These are phyloP conservation scores for Seriola quinqueradiata DNA, from an alignment of 2,113 vertebrate genomes.

Conservation along the genomic window DNA sequence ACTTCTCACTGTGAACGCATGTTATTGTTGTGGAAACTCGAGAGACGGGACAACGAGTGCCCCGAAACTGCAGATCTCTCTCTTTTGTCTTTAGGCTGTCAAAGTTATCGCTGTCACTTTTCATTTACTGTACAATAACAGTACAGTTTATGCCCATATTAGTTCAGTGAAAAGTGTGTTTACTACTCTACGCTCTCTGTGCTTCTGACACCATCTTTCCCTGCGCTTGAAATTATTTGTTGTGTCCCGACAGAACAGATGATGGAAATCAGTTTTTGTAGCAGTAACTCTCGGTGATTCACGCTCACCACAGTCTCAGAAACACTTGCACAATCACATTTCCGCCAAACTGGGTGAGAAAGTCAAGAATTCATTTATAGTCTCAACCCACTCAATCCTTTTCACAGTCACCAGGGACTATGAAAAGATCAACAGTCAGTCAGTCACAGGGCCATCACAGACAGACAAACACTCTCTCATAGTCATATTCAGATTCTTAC, in stretches of 20 bases:
- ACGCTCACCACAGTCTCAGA: slow-evolving; percentile 39
- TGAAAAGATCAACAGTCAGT: slow-evolving; percentile 64
- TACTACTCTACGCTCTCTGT: slow-evolving; percentile 32
- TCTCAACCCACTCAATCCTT: slow-evolving; percentile 61
- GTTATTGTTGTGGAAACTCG: slow-evolving; percentile 63
- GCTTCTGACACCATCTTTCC: slow-evolving; percentile 35
- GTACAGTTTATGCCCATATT: slow-evolving; percentile 52
- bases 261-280: slow-evolving; percentile 45
- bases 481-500: slow-evolving; percentile 46
- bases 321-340: slow-evolving; percentile 50
- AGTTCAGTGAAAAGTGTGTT: slow-evolving; percentile 45
- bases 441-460: slow-evolving; percentile 52
- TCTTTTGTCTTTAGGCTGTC: slow-evolving; percentile 70
- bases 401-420: slow-evolving; percentile 53
- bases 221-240: slow-evolving; percentile 37
- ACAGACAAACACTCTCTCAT: slow-evolving; percentile 38
- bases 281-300: slow-evolving; percentile 49
- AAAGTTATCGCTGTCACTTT: slow-evolving; percentile 64
- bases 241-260: slow-evolving; percentile 49
- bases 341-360: slow-evolving; percentile 50
- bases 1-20: slow-evolving; percentile 46
- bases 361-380: slow-evolving; percentile 61
- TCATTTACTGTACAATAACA: slow-evolving; percentile 67
- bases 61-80: slow-evolving; percentile 58
- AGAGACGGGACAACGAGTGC: slow-evolving; percentile 64